Evolutionary conservation across 2,113 vertebrate species (phyloP), one percentile per base, ranked within the genome.

Genomic region (Pelodiscus sinensis): DNA sequence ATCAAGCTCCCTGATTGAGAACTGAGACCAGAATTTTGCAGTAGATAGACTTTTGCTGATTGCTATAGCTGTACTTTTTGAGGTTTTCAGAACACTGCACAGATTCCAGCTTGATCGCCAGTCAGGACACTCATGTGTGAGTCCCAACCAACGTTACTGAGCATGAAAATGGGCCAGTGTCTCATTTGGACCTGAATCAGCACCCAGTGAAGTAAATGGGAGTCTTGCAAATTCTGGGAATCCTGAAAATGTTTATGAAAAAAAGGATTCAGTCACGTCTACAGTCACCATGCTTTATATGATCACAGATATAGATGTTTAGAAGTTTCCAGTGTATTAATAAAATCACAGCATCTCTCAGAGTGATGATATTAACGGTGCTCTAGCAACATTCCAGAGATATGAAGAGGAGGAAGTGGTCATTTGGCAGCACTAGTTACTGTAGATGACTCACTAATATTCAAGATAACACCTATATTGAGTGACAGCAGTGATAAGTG

Each of bases 401-500:
- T 7, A 57, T 54, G 62, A 68, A 82, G 60, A 93, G 68, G 44
- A 83, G 31, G 35, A 87, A 51, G 51, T 75, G 29, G 2, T 10
- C 93, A 75, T 1, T 90, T 55, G 68, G 12, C 71, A 88, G 79
- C 84, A 90, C 50, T 31, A 56, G n/a, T 81, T 60, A 87, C 62
- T 58, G 73, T 62, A 84, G 90, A 60, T 73, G 35, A 79, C 82
- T 94, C 92, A 94, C 55, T n/a, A 78, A 81, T 16, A 79, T 90
- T 62, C 0, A 0, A 78, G 56, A 73, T 44, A 82, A 79, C 73
- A 93, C 80, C 56, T n/a, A 92, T 55, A 81, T 95, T 62, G 35
- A 35, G 13, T 54, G 52, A 65, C 0, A 13, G 78, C 88, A 18
- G 77, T 93, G 84, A 88, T 31, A 87, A 18, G 54, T n/a, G 2